Conservation (phyloP, 2,113 vertebrate genomes). For the Scortum barcoo region DNA sequence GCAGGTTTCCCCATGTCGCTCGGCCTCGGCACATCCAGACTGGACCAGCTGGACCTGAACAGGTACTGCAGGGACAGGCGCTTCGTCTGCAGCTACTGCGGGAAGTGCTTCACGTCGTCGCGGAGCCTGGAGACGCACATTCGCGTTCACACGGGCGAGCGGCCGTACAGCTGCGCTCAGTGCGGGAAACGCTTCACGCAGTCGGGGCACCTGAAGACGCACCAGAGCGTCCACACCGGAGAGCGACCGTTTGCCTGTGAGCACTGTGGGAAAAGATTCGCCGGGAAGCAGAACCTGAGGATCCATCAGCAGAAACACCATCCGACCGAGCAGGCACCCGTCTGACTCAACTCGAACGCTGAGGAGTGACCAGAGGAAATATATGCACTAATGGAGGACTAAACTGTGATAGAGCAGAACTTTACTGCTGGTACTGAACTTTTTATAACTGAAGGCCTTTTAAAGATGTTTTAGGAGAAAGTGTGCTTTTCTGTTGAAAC, state of each 20-base stretch:
- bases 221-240: constrained; percentile 85
- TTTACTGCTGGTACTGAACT: not conserved
- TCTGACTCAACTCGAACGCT: not conserved
- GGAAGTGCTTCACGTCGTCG: constrained; percentile 79
- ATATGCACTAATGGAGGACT: not conserved
- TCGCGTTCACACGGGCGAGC: constrained; percentile 82
- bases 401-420: constrained; percentile 7
- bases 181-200: constrained; percentile 84
- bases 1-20: constrained; percentile 31
- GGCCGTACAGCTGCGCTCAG: constrained; percentile 82
- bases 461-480: not conserved
- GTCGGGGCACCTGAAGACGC: constrained; percentile 84
- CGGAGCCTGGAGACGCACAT: constrained; percentile 81
- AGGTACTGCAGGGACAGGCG: constrained; percentile 68
- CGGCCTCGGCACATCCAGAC: constrained; percentile 37
- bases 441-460: not conserved
- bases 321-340: not conserved
- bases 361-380: not conserved
- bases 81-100: constrained; percentile 78
- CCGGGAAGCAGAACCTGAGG: constrained; percentile 84
- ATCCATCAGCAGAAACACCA: constrained; percentile 84
- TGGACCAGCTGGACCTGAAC: constrained; percentile 66
- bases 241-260: constrained; percentile 82
- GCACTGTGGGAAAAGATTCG: constrained; percentile 82
- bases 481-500: not conserved